Evolutionary conservation across 2,797 vertebrate genomes (phyloP), one percentile per base, ranked within the genome.

Genomic region (Acanthurus lineatus): DNA sequence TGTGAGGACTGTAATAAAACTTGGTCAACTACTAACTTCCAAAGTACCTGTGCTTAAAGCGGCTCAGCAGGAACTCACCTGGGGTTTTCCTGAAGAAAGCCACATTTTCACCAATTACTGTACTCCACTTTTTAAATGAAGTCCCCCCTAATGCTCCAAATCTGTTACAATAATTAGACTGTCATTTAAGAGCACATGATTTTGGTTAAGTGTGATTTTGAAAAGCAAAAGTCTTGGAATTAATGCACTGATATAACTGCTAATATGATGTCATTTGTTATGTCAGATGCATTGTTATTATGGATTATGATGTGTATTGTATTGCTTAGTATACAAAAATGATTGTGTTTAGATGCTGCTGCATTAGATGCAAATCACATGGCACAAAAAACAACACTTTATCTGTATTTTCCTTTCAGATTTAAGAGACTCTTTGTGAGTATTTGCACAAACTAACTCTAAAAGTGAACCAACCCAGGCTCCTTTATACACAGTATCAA

Each of bases 21-120:
- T 71, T 12, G 59, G 48, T 71, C 32, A 75, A 83, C 82, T 75
- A 80, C 72, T 67, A 42, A 81, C 84, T 77, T 75, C 80, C 73
- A 74, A 73, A 86, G 74, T 85, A 81, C 79, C 82, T 81, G 69
- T 11, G n/a, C 65, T 86, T 54, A 73, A 42, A 61, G 65, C 19
- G 3, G 19, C 85, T 72, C 86, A 79, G 87, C 75, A 60, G 84
- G 83, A 79, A 68, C 82, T 86, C 85, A 81, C 83, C 83, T 91
- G 72, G 74, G 76, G 79, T 64, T 85, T 88, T 82, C 82, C 83
- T 86, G 45, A 59, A 58, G n/a, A 0, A 68, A 79, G 40, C 71
- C 71, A 25, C 78, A 69, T 67, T 75, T 79, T 73, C 69, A 81
- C 59, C 47, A 77, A 67, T 64, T 76, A 78, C 17, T 71, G 58